Evolutionary conservation across 2,113 vertebrate species (phyloP), one percentile per base, ranked within the genome.

Genomic region (Oceanites oceanicus): DNA sequence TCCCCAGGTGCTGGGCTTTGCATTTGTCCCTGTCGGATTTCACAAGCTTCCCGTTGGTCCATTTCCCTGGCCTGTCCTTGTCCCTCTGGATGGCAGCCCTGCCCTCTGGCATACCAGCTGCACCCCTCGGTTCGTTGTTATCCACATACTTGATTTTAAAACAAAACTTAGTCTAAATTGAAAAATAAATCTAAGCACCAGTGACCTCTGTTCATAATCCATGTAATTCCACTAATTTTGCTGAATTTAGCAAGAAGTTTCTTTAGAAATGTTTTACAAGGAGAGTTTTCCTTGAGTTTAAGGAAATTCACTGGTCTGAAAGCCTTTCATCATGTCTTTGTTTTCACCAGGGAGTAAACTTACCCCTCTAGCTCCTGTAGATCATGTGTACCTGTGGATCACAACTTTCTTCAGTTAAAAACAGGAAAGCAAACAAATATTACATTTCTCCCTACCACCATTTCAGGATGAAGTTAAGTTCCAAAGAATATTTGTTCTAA

Each of bases 401-500:
- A 77, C 40, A 50, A 71, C 29, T 72, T 72, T 36, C 52, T 85
- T 38, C 21, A 55, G 32, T 52, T 40, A 56, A 68, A 94, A 91
- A 21, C 30, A 78, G 53, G 63, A 45, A 72, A 84, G 23, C 12
- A 68, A 82, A 75, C n/a, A 83, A 86, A 40, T 65, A 55, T 17
- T 55, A n/a, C 6, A 21, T 52, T 78, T 30, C 22, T 92, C 34
- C 27, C 53, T 67, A 56, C 15, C 53, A 26, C 30, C 44, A 27
- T 58, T 76, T 79, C 58, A 80, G 83, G 72, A 81, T 92, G 47
- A 83, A 88, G 52, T 65, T 72, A 90, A 40, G 23, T 79, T 94
- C 67, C 40, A 87, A 81, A 77, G 61, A 86, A 77, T 86, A 90
- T 83, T 62, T 91, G 21, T 90, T 88, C 53, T 25, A 77, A 85